Evolutionary conservation across 2,888 invertebrate genomes (phyloP), one percentile per base, ranked within the genome.

Genomic region (Listrodromus nycthemerus): DNA sequence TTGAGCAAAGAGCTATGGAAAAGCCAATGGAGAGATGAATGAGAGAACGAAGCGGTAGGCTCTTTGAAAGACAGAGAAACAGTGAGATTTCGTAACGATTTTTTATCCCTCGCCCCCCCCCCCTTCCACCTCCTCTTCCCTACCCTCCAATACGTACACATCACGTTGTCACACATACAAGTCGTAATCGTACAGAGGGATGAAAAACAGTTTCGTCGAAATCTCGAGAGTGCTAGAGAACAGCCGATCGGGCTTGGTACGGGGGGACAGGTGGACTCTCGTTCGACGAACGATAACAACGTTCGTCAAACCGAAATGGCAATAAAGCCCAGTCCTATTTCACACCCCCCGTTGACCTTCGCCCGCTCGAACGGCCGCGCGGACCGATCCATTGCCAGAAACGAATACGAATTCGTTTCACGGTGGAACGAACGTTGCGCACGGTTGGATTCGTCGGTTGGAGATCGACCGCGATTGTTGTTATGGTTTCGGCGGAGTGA

Each of bases 1-100:
- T 84, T 78, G 21, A 58, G 52, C 73, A 55, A 61, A 78, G 80
- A 84, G 80, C 75, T 73, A 71, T 80, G 83, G 70, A 80, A 80
- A 61, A 80, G 48, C 69, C 83, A 80, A 84, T 74, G 77, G 74
- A 21, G 80, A 67, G 76, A 77, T 83, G 76, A 65, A 65, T 52
- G 73, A 80, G 65, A 21, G 69, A 27, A 65, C 45, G 45, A n/a
- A 66, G 48, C 41, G 16, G 8, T 37, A 37, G 30, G 69, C 19
- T 33, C 55, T 8, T 30, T 10, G 41, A n/a, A 50, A 37, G 50
- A 19, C 55, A 45, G 41, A 1, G 41, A 45, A 45, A 45, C 16
- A 45, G 41, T 45, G 41, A 69, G 70, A 80, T 73, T 76, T 37
- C 58, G 71, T 37, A 41, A 55, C 66, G 48, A 27, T 13, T 73